Base-by-base conservation (phyloP, 2,113 vertebrate genomes). In the Cryptoleucopteryx plumbea region DNA sequence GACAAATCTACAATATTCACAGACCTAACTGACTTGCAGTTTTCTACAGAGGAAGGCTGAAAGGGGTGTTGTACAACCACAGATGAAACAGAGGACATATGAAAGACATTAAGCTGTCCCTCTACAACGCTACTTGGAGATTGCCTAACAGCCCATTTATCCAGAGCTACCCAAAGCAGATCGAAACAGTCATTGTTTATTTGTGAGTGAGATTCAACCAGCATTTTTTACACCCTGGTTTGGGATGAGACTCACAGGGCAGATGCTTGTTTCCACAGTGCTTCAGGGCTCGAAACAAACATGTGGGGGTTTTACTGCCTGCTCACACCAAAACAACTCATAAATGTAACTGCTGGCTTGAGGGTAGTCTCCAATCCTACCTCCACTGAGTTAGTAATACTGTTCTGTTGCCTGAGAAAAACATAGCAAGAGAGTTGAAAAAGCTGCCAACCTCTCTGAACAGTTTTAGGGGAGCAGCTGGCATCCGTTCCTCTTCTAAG, bases 361-460 rank as follows among this genome's bases (percentile, higher is more conserved):
- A 81, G 67, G 75, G 18, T 11, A 45, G 68, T 18, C 77, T 79
- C 50, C 65, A 78, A 23, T 13, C 78, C 89, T 67, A 34, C 71
- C 82, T 93, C 43, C 36, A 16, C 27, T 0, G 5, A 43, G 42
- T 40, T 2, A 16, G 40, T 5, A 71, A 59, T 50, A 53, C 68
- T 58, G 63, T 27, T 62, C 75, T 6, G 50, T 5, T 66, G 62
- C 81, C 77, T 8, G 11, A 89, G 36, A 71, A 79, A 79, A 88
- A 83, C 53, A 83, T 15, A 78, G 59, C 27, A 58, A 67, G 82
- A 78, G 63, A 81, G 34, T 7, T 25, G 56, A 96, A 94, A 91
- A 86, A 80, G 61, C 85, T 89, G 83, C 93, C 67, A 97, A 99
- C 99, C 99, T 99, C 99, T 98, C 99, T 99, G 97, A 99, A 99